Conservation (phyloP, 2,113 vertebrate species). For the Oenanthe melanoleuca region DNA sequence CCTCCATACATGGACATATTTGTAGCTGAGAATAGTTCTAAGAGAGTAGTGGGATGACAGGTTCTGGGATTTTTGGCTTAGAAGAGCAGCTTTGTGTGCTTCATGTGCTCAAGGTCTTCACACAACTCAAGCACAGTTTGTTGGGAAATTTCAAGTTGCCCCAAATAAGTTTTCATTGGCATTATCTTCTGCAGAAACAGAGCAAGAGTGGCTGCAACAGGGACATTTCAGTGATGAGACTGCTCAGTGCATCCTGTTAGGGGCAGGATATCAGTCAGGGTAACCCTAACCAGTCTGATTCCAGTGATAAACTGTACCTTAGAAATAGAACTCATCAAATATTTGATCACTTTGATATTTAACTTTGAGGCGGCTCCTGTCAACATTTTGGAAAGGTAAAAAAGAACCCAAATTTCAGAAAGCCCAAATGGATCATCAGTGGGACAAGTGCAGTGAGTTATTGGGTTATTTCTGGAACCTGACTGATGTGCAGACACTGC, state of each 20-base stretch:
- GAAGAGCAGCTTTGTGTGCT: neutral
- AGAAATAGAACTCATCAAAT: neutral
- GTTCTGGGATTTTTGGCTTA: neutral
- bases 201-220: rapidly evolving
- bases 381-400: neutral
- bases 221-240: neutral
- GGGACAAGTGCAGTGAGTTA: neutral
- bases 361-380: neutral
- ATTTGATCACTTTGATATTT: neutral
- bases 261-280: neutral
- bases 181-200: neutral
- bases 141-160: neutral
- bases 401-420: neutral
- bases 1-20: neutral
- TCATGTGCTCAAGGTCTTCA: neutral
- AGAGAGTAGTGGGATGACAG: neutral
- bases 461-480: neutral
- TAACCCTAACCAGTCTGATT: neutral
- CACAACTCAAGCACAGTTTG: neutral
- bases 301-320: neutral
- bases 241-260: neutral
- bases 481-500: too few species aligned
- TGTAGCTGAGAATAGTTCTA: neutral
- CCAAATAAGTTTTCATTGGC: neutral
- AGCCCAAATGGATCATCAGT: neutral